These are phyloP conservation scores for Shinisaurus crocodilurus DNA, from an alignment of 2,113 vertebrate genomes.

Conservation along the genomic window DNA sequence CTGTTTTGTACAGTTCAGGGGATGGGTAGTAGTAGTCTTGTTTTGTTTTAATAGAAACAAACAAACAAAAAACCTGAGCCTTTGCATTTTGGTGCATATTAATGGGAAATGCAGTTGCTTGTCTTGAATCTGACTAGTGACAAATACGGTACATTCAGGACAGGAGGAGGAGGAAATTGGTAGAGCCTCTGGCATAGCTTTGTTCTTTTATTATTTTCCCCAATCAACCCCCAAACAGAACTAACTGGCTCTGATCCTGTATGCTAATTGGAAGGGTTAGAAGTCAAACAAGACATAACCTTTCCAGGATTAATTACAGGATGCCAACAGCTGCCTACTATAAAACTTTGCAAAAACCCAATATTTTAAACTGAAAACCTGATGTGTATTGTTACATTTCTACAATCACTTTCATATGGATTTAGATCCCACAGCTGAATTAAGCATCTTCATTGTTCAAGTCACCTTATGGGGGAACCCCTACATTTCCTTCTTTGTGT, in stretches of 20 bases:
- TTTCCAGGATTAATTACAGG: neutral
- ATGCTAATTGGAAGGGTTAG: neutral
- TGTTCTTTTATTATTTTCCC: neutral
- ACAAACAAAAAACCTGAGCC: no score
- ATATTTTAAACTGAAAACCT: neutral
- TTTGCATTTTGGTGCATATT: neutral
- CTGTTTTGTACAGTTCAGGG: neutral
- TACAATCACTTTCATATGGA: constrained; percentile 8
- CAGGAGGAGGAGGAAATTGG: neutral
- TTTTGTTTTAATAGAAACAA: no score
- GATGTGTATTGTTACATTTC: neutral
- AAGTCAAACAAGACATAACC: neutral
- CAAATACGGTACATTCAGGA: neutral
- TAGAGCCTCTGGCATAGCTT: neutral
- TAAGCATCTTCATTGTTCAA: neutral
- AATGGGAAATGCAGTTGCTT: neutral
- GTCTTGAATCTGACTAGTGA: neutral
- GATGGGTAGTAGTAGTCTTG: neutral
- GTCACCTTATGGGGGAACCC: neutral
- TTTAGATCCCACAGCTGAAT: constrained; percentile 24
- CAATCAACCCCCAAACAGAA: rapidly evolving
- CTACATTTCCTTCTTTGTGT: constrained; percentile 10
- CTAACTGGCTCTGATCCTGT: neutral
- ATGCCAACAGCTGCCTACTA: neutral
- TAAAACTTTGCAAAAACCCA: neutral